Percentiles rank a stretch among this genome's conserved stretches.
These are phyloP conservation scores for Cephalopterus ornatus DNA, from an alignment of 2,113 vertebrate genomes.

Conservation along the genomic window DNA sequence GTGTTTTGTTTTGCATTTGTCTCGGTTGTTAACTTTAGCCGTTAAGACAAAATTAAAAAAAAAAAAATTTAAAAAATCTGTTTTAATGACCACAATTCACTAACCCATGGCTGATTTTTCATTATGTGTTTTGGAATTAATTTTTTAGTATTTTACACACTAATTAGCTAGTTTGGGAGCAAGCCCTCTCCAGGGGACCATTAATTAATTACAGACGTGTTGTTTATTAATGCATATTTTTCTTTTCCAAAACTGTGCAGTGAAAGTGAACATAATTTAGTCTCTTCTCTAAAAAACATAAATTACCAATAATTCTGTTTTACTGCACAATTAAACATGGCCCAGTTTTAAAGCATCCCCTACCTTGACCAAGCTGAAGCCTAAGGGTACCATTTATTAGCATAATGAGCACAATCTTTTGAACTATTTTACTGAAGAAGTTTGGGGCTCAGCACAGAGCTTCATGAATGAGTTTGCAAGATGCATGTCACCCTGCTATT, in stretches of 20 bases:
- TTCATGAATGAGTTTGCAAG: background rate
- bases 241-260: constrained; percentile 1
- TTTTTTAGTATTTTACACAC: constrained; percentile 4
- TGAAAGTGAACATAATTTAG: background rate
- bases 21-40: background rate
- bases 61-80: background rate
- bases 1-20: background rate
- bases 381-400: background rate
- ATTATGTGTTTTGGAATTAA: background rate
- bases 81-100: background rate
- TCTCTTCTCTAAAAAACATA: background rate
- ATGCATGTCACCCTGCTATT: fast-evolving
- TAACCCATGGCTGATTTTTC: background rate
- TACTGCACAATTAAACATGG: background rate
- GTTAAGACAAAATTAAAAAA: background rate
- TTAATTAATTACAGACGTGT: constrained; percentile 25
- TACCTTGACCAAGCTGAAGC: background rate
- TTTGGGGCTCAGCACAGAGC: background rate
- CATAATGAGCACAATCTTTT: background rate
- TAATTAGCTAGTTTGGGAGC: constrained; percentile 15
- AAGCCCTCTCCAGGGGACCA: background rate
- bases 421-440: background rate
- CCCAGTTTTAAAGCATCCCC: constrained; percentile 2
- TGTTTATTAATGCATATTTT: constrained; percentile 24
- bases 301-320: background rate